These are phyloP conservation scores for Ailurus styani DNA, from an alignment of 2,113 vertebrate species.

Conservation along the genomic window DNA sequence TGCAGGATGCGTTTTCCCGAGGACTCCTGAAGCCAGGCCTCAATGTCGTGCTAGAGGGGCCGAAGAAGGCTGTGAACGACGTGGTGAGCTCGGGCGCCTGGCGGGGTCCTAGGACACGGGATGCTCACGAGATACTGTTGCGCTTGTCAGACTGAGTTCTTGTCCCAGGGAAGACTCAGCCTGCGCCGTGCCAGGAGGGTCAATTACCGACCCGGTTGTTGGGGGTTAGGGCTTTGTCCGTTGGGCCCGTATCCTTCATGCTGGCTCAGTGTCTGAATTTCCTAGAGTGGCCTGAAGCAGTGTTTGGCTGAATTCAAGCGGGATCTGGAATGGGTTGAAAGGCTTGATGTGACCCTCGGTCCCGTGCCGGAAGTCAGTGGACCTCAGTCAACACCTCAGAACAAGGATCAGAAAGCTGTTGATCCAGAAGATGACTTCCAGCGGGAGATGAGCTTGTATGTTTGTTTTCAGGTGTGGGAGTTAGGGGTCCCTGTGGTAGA, in stretches of 20 bases:
- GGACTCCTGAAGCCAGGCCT: constrained; percentile 92
- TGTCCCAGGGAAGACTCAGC: neutral
- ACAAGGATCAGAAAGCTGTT: constrained; percentile 59
- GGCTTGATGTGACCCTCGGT: constrained; percentile 89
- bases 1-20: constrained; percentile 91
- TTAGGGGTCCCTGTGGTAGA: neutral
- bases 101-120: neutral
- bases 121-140: neutral
- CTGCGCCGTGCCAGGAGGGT: neutral
- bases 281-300: constrained; percentile 88
- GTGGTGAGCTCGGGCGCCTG: constrained; percentile 82
- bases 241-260: neutral
- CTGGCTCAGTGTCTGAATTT: neutral
- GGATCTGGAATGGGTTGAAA: constrained; percentile 92
- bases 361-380: constrained; percentile 75
- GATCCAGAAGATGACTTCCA: constrained; percentile 94
- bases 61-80: constrained; percentile 85
- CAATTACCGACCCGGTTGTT: neutral
- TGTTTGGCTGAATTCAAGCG: constrained; percentile 88
- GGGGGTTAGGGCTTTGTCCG: neutral
- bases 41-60: constrained; percentile 87
- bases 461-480: constrained; percentile 54
- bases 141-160: neutral
- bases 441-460: constrained; percentile 97
- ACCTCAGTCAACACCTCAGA: constrained; percentile 64